phyloP scores from a whole-genome alignment of 2,797 vertebrate genomes.

The Siniperca undulata region DNA sequence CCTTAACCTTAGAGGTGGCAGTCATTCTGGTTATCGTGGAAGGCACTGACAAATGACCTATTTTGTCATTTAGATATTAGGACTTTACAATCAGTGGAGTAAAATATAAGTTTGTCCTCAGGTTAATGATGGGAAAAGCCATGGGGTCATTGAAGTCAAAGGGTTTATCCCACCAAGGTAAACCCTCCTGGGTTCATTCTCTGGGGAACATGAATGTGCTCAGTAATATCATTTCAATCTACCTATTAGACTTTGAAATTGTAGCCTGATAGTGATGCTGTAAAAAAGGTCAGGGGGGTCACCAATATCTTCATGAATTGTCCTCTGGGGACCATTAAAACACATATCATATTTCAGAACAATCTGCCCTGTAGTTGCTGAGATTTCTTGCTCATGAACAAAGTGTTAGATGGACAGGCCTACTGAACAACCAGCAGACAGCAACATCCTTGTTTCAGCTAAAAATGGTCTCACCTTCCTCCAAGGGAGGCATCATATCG shows the following conservation, averaged over 20 bases:
- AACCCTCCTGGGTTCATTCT: slow-evolving; percentile 1
- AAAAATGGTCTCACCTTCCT: neutral
- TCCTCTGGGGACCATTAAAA: slow-evolving; percentile 58
- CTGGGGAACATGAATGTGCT: slow-evolving; percentile 20
- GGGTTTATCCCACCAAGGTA: neutral
- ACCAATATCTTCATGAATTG: slow-evolving; percentile 27
- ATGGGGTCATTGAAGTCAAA: neutral
- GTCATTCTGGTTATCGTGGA: neutral
- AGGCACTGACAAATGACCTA: neutral
- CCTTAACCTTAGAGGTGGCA: neutral
- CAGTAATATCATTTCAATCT: slow-evolving; percentile 27
- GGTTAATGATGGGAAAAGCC: neutral
- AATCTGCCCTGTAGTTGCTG: slow-evolving; percentile 31
- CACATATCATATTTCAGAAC: slow-evolving; percentile 50
- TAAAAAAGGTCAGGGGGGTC: slow-evolving; percentile 31
- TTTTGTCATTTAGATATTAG: neutral
- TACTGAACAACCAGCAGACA: neutral
- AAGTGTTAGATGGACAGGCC: slow-evolving; percentile 12
- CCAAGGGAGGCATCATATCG: neutral
- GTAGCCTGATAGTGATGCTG: slow-evolving; percentile 25
- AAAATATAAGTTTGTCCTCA: neutral
- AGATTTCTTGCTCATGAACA: neutral
- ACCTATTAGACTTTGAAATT: slow-evolving; percentile 37
- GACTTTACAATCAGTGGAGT: neutral
- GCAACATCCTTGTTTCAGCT: neutral